Evolutionary conservation across 2,888 invertebrate species (phyloP), one percentile per base, ranked within the genome.

Genomic region (Phyto melanocephala): DNA sequence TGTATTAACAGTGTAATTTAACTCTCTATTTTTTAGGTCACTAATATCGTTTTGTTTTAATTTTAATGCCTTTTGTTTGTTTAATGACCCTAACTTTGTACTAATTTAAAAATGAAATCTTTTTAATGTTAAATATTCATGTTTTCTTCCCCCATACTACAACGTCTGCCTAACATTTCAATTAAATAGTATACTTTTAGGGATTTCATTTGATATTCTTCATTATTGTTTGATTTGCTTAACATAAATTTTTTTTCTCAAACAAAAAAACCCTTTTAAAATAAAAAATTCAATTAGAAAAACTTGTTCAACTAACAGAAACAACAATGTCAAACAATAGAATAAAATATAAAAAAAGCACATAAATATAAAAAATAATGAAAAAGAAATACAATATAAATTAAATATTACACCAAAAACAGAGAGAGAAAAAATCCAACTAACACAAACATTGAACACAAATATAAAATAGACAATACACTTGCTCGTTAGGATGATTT

Each of bases 281-380:
- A 52, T 54, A 72, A 81, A 77, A 77, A 77, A 72, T 58, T 81
- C 81, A 81, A 81, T 81, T 77, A 81, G 77, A 81, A 80, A 68
- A 81, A 81, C 75, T 72, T 81, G 71, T 76, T 72, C 42, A 81
- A 81, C 72, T 52, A 62, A 70, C 63, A 42, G 62, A 67, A 50
- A 65, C 33, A 62, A 45, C 52, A 28, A 60, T 13, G 24, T 20
- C 72, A 37, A 47, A 60, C 60, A 72, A 35, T 58, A 58, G 4
- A 58, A 70, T 22, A 37, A n/a, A 72, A 79, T 71, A 40, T n/a
- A 72, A 79, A 63, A 42, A 33, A 62, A 24, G 50, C 10, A 50
- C 35, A 47, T n/a, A 70, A 54, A 54, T n/a, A 47, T 28, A 67
- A 80, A 67, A 67, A 17, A 47, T 35, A 40, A 70, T 63, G 22